Percentiles rank a stretch among this genome's conserved stretches.
phyloP scores from a whole-genome alignment of 2,113 vertebrate species.

The Paramormyrops kingsleyae region DNA sequence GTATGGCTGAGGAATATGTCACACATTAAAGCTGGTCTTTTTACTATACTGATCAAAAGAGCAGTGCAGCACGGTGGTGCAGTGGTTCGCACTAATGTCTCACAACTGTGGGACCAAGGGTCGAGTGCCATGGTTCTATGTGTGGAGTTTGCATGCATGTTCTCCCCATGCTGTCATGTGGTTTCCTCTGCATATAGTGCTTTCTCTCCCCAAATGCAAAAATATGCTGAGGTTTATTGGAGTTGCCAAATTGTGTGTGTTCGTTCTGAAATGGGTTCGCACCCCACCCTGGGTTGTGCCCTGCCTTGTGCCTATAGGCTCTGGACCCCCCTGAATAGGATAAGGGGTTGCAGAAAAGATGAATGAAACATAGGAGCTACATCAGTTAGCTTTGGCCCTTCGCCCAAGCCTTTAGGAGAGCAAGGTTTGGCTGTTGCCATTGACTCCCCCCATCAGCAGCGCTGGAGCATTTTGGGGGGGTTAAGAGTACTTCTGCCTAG shows the following conservation, averaged over 20 bases:
- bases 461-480: neutral
- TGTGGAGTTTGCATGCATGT: neutral
- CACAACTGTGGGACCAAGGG: neutral
- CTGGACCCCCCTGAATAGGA: neutral
- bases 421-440: neutral
- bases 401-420: neutral
- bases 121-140: neutral
- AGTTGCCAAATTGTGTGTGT: neutral
- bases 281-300: neutral
- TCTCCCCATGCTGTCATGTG: too few relatives aligned
- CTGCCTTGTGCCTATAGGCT: neutral
- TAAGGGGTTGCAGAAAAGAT: neutral
- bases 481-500: too few relatives aligned
- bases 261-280: too few relatives aligned
- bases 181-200: too few relatives aligned
- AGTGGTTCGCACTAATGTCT: neutral
- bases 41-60: neutral
- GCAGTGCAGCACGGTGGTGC: neutral
- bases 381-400: neutral
- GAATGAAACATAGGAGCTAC: too few relatives aligned
- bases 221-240: too few relatives aligned
- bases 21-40: neutral
- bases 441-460: too few relatives aligned
- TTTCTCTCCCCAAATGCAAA: too few relatives aligned
- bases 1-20: neutral